Conservation (phyloP, 1,140 invertebrate species). For the Tetragonula clypearis region DNA sequence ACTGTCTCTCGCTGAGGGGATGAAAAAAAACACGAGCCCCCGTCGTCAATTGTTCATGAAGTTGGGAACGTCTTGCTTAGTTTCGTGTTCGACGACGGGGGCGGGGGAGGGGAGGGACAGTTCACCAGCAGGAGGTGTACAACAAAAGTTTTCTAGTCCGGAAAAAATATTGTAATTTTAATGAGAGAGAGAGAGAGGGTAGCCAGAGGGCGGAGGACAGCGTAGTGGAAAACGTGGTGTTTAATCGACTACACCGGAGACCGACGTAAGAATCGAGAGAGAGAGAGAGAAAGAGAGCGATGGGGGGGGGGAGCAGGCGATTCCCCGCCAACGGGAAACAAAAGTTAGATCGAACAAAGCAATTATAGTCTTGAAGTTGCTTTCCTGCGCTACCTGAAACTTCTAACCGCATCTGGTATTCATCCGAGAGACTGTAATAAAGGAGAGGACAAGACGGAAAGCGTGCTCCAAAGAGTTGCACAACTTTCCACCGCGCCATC, state of each 20-base stretch:
- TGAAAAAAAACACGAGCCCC: too few species aligned
- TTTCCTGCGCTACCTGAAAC: conserved; percentile 63
- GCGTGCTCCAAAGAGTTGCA: conserved; percentile 59
- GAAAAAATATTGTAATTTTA: conserved; percentile 54
- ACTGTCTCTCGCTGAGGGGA: background rate
- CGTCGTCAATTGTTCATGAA: background rate
- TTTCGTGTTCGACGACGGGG: background rate
- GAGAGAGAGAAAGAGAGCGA: too few species aligned
- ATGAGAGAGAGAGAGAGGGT: background rate
- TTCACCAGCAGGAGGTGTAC: background rate
- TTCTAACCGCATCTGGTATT: conserved; percentile 71
- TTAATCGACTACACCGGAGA: conserved; percentile 51
- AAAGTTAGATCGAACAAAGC: conserved; percentile 70
- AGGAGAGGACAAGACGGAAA: conserved; percentile 64
- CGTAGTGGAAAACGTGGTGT: conserved; percentile 38
- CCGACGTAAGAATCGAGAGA: conserved; percentile 48
- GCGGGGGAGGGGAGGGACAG: too few species aligned
- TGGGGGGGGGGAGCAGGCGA: background rate
- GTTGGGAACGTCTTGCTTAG: background rate
- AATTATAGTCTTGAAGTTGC: conserved; percentile 70
- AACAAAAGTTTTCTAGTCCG: background rate
- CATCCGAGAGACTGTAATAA: conserved; percentile 69
- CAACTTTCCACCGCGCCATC: conserved; percentile 52
- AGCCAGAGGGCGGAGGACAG: background rate
- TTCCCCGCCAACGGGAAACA: conserved; percentile 54